Base-by-base conservation (phyloP, 1,140 invertebrate genomes). In the Nymphalis io region DNA sequence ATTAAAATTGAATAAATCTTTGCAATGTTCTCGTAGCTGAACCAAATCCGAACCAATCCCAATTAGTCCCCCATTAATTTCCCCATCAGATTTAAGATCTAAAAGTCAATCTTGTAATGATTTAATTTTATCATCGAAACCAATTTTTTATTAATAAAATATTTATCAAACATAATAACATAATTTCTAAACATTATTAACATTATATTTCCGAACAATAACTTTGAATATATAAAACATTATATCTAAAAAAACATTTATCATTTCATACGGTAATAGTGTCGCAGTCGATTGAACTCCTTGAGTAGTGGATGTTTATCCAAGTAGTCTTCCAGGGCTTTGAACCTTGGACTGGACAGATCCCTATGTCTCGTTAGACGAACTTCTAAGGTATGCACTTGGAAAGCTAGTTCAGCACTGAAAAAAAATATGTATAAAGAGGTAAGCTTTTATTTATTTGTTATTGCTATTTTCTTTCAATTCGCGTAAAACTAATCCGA, bases 321-420 rank as follows among this genome's bases (percentile, higher is more conserved):
- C 39, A 91, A 71, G 33, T 86, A 86, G 2, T 87, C 87, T 16
- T 85, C 77, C 15, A 91, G 61, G 0, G 51, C 62, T 93, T 77
- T 94, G 91, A 87, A 95, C 90, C 77, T 93, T 85, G 68, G 94
- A 90, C 76, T 95, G 88, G 94, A 92, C 79, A 78, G 94, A 93
- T 93, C 87, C 21, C 75, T 73, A 69, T 91, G 85, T 44, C 91
- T 78, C 0, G 85, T 90, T 48, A 92, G 70, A 6, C 90, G 78
- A 2, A 92, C 89, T 62, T 92, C 90, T 51, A 91, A 62, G 0
- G 86, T 80, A 42, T 89, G 84, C 1, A 92, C 85, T 76, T 85
- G 75, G 79, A 92, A 92, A 0, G 84, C 78, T 38, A 92, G 70
- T 57, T 90, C 81, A 5, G 86, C 89, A 48, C 89, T 91, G 73